These are phyloP conservation scores for Camponotus pennsylvanicus DNA, from an alignment of 1,140 invertebrate species.

Conservation along the genomic window DNA sequence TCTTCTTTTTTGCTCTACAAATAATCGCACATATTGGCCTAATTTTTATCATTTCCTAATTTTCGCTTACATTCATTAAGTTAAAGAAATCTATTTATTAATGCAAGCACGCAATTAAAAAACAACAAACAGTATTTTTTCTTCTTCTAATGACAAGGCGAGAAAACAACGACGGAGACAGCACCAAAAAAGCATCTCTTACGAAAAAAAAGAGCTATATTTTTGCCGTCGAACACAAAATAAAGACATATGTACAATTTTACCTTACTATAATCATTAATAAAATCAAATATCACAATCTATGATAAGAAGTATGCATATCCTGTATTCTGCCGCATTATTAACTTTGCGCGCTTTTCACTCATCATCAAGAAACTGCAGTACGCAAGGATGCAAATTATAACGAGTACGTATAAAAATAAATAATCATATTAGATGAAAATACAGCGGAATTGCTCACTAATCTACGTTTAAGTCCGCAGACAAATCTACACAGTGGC, in stretches of 20 bases:
- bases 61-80: neutral
- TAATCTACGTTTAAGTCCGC: constrained; percentile 17
- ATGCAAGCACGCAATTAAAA: constrained; percentile 1
- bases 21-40: constrained; percentile 35
- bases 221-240: constrained; percentile 55
- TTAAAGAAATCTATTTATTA: constrained; percentile 10
- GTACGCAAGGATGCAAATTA: constrained; percentile 55
- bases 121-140: constrained; percentile 22
- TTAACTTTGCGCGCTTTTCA: constrained; percentile 23
- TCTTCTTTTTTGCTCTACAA: neutral
- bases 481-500: neutral
- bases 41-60: constrained; percentile 23
- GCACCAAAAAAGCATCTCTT: neutral
- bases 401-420: constrained; percentile 71
- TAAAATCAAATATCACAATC: constrained; percentile 83
- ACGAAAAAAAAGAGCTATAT: constrained; percentile 7
- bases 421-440: constrained; percentile 65
- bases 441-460: constrained; percentile 43
- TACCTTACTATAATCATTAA: constrained; percentile 69
- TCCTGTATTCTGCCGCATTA: constrained; percentile 53
- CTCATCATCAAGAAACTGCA: constrained; percentile 30
- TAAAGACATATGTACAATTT: constrained; percentile 67
- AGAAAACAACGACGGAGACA: constrained; percentile 23
- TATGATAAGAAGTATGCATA: constrained; percentile 78
- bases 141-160: neutral